These are phyloP conservation scores for Amia ocellicauda DNA, from an alignment of 2,113 vertebrate species.

Conservation along the genomic window DNA sequence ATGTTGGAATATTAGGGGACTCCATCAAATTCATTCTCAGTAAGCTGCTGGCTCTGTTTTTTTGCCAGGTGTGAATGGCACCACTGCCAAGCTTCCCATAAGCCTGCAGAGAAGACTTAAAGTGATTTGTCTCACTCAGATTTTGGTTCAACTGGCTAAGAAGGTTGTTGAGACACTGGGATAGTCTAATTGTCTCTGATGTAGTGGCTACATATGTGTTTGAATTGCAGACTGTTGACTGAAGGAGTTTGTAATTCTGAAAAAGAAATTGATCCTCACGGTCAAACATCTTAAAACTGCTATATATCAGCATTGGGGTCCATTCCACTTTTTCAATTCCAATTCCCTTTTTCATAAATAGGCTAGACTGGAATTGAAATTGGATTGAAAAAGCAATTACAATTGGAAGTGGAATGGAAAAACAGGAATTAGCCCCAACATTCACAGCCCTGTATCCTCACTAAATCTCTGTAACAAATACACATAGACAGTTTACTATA, in stretches of 20 bases:
- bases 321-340: no score
- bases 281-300: no score
- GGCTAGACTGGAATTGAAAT: no score
- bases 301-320: no score
- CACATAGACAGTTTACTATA: no score
- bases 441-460: no score
- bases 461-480: no score
- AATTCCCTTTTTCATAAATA: no score
- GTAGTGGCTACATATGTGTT: not conserved
- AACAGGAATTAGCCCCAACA: no score
- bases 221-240: not conserved
- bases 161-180: not conserved
- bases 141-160: not conserved
- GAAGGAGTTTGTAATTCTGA: not conserved
- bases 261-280: no score
- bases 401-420: no score
- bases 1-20: not conserved
- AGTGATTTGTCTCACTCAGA: not conserved
- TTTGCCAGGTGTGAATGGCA: not conserved
- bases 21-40: not conserved
- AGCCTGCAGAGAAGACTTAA: not conserved
- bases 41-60: not conserved
- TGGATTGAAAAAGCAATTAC: no score
- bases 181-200: not conserved
- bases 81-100: not conserved